Conservation (phyloP, 2,797 vertebrate genomes). For the Hoplostethus atlanticus region DNA sequence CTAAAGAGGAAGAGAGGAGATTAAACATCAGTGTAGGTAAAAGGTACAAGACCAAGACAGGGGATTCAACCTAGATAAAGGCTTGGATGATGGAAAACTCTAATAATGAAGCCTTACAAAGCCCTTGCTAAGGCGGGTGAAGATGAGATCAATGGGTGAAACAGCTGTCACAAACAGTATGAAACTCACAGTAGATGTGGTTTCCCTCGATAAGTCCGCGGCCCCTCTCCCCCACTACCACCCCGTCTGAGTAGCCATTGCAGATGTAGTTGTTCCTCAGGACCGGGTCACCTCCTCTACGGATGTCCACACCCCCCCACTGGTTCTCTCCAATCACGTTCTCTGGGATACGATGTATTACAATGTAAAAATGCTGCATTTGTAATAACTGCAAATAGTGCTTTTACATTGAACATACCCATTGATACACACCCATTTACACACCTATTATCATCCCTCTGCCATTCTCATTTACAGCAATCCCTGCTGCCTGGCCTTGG, state of each 20-base stretch:
- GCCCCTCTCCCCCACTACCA: slow-evolving; percentile 92
- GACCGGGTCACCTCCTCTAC: slow-evolving; percentile 89
- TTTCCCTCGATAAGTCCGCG: slow-evolving; percentile 93
- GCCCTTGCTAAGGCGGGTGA: background rate
- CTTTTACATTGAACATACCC: background rate
- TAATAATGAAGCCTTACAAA: background rate
- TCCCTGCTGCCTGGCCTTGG: slow-evolving; percentile 93
- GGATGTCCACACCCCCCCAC: slow-evolving; percentile 94
- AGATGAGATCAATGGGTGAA: background rate
- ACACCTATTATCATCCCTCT: slow-evolving; percentile 93
- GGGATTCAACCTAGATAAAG: background rate
- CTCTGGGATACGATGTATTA: slow-evolving; percentile 75
- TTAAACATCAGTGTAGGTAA: background rate
- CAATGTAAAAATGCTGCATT: background rate
- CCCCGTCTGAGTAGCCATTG: slow-evolving; percentile 91
- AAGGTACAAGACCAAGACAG: background rate
- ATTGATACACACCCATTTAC: slow-evolving; percentile 13
- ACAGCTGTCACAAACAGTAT: background rate
- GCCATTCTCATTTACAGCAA: slow-evolving; percentile 94
- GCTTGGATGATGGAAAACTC: background rate
- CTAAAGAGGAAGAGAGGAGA: slow-evolving; percentile 68
- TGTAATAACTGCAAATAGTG: background rate
- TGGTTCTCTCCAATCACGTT: slow-evolving; percentile 94
- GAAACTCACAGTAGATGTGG: slow-evolving; percentile 89
- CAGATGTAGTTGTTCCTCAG: slow-evolving; percentile 94